Evolutionary conservation across 1,140 invertebrate genomes (phyloP), one percentile per base, ranked within the genome.

Genomic region (Drosophila orena): DNA sequence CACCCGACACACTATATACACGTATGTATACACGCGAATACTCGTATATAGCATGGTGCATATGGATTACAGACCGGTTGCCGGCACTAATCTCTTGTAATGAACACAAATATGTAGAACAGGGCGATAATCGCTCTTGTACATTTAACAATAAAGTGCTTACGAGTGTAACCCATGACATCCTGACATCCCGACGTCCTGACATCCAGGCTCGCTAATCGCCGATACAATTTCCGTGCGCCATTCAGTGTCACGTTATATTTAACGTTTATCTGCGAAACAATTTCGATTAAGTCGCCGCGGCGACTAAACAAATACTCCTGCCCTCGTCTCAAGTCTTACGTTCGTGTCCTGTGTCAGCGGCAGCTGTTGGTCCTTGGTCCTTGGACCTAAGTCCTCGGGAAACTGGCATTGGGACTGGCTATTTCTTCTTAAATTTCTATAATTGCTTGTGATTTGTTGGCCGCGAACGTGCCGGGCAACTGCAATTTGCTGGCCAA

Each of bases 401-500:
- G 7, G 17, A 42, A 12, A 38, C 30, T 43, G 17, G 42, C 17
- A 17, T 11, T 15, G 43, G 42, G 50, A 85, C 40, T 43, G 62
- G 76, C 84, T 69, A 83, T 88, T 83, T 77, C 83, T 71, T 89
- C 79, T 88, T 84, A 89, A 90, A 89, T 89, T 89, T 89, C 84
- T 89, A 89, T 89, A 89, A 89, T 89, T 89, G 84, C 84, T 84
- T 90, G 84, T 89, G 84, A 89, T 89, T 89, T 89, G 84, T 89
- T 89, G 81, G 80, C 79, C 85, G 64, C 88, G 78, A 84, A 89
- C 84, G 84, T 89, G 84, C 68, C 65, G 65, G 77, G 65, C 84
- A 89, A 89, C 80, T 89, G 85, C 85, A 89, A 89, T 89, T 89
- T 84, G 85, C 79, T 78, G 42, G 56, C 37, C 60, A 37, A 62